Conservation (phyloP, 2,113 vertebrate genomes). For the Orientallactaga bullata region DNA sequence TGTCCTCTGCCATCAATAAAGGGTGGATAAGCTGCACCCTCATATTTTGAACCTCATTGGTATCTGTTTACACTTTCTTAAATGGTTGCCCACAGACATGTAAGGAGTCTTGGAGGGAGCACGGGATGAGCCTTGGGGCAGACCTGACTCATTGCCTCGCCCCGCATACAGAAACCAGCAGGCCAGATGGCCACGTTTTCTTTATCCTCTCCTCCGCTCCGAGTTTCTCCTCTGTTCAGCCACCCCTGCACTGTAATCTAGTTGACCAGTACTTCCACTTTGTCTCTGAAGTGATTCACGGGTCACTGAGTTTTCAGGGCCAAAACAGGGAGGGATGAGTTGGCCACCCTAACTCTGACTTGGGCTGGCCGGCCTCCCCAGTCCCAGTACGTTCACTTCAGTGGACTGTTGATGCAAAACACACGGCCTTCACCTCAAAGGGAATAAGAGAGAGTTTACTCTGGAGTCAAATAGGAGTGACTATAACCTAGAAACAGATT, state of each 20-base stretch:
- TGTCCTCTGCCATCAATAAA: neutral
- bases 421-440: too few relatives aligned
- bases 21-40: neutral
- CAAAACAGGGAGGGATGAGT: neutral
- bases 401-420: too few relatives aligned
- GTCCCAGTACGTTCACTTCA: too few relatives aligned
- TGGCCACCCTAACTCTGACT: neutral
- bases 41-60: neutral
- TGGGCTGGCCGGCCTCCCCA: neutral
- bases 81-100: neutral
- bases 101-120: slow-evolving; percentile 24
- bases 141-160: too few relatives aligned
- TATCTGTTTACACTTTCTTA: neutral
- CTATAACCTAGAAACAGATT: too few relatives aligned
- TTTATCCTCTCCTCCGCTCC: neutral
- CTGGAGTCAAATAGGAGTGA: too few relatives aligned
- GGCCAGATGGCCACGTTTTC: neutral
- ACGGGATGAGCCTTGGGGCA: neutral
- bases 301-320: neutral
- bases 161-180: neutral
- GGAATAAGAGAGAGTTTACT: too few relatives aligned
- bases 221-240: neutral
- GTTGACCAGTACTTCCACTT: neutral
- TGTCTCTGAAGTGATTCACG: neutral
- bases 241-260: neutral